A percentile compares a stretch with the other conserved stretches of the same genome.
These are phyloP conservation scores for Brachionus koreanus DNA, from an alignment of 1,140 invertebrate genomes.

Conservation along the genomic window DNA sequence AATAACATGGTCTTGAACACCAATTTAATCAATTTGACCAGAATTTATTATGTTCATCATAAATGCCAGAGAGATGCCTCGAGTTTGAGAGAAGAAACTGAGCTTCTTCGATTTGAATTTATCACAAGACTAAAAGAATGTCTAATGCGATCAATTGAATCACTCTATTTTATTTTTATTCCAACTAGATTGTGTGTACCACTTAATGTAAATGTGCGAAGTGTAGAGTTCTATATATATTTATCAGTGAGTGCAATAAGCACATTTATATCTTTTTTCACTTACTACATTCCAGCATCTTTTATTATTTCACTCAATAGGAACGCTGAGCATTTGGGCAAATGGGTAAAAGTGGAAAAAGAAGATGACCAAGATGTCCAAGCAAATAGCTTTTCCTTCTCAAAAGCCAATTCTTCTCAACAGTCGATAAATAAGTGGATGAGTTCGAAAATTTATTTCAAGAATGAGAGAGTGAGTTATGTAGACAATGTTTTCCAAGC, in stretches of 20 bases:
- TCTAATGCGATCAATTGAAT: not conserved
- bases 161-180: conserved; percentile 13
- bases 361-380: not conserved
- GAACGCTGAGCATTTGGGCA: conserved; percentile 8
- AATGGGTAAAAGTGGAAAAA: not conserved
- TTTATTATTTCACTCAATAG: conserved; percentile 8
- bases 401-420: not conserved
- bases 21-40: conserved; percentile 20
- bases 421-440: not conserved
- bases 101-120: not conserved
- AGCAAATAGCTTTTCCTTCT: not conserved
- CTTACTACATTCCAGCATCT: conserved; percentile 18
- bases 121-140: conserved; percentile 1
- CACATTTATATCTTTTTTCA: conserved; percentile 4
- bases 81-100: conserved; percentile 7
- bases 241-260: not conserved
- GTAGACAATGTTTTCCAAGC: not conserved
- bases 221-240: not conserved
- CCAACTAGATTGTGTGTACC: not conserved
- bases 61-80: not conserved
- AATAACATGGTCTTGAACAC: conserved; percentile 1
- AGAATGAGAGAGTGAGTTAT: not conserved
- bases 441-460: conserved; percentile 5
- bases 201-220: not conserved
- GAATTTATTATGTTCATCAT: conserved; percentile 17